Percentiles rank a stretch among this genome's conserved stretches.
These are phyloP conservation scores for Osmerus eperlanus DNA, from an alignment of 2,113 vertebrate species.

Conservation along the genomic window DNA sequence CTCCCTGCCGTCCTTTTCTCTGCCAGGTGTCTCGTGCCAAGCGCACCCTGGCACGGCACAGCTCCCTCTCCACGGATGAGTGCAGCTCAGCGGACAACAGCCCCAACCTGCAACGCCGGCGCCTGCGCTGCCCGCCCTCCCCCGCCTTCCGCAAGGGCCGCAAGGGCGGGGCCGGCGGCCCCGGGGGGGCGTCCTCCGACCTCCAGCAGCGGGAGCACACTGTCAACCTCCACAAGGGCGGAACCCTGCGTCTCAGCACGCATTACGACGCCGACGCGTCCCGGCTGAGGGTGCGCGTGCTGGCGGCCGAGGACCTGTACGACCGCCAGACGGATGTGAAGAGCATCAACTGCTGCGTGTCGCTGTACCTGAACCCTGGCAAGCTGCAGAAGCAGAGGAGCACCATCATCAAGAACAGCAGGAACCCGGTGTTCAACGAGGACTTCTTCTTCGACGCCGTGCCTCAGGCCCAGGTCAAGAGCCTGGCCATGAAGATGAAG, in stretches of 20 bases:
- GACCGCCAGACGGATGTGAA: slow-evolving; percentile 82
- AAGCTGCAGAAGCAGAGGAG: slow-evolving; percentile 97
- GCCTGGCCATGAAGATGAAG: slow-evolving; percentile 90
- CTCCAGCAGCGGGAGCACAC: slow-evolving; percentile 16
- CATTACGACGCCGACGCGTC: slow-evolving; percentile 71
- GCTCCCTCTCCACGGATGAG: slow-evolving; percentile 90
- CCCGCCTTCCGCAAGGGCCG: slow-evolving; percentile 56
- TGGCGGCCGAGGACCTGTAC: slow-evolving; percentile 81
- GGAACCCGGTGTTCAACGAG: slow-evolving; percentile 92
- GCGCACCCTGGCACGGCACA: slow-evolving; percentile 85
- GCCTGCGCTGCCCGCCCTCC: slow-evolving; percentile 69
- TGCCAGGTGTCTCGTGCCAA: slow-evolving; percentile 84
- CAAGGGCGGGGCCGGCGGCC: slow-evolving; percentile 36
- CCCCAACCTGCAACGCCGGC: slow-evolving; percentile 82
- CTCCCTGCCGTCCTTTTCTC: background rate
- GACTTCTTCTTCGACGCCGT: slow-evolving; percentile 93
- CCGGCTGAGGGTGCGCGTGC: slow-evolving; percentile 80
- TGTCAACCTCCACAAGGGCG: slow-evolving; percentile 19
- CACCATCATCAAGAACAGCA: slow-evolving; percentile 95
- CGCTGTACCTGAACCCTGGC: slow-evolving; percentile 89
- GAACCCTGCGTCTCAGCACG: slow-evolving; percentile 19
- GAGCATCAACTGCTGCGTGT: slow-evolving; percentile 93
- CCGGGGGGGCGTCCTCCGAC: slow-evolving; percentile 37
- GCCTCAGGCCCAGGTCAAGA: slow-evolving; percentile 74
- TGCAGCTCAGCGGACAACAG: slow-evolving; percentile 90